Evolutionary conservation across 2,113 vertebrate species (phyloP).

Genomic region (Noctilio leporinus): DNA sequence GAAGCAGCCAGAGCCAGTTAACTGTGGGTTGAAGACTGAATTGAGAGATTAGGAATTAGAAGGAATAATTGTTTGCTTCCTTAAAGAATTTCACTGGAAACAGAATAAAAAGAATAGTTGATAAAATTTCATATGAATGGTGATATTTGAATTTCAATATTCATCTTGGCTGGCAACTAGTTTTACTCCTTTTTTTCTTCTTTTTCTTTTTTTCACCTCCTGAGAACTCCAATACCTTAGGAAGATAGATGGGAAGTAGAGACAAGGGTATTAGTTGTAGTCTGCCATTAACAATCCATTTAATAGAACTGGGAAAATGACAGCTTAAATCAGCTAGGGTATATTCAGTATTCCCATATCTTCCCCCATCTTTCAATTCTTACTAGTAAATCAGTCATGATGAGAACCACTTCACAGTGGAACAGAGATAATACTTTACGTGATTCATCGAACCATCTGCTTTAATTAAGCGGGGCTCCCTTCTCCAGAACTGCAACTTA

Average conservation of each 20-base stretch:
- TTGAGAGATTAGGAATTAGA: not conserved
- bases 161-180: not conserved
- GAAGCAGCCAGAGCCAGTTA: not conserved
- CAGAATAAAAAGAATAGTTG: not conserved
- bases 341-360: not conserved
- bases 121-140: not conserved
- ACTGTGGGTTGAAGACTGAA: not conserved
- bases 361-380: not conserved
- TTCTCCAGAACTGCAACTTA: not conserved
- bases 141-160: not conserved
- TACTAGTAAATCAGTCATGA: not conserved
- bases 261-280: not conserved
- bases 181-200: not conserved
- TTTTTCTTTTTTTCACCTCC: no score
- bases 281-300: not conserved
- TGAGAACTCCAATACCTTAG: not conserved
- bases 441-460: not conserved
- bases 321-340: not conserved
- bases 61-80: not conserved
- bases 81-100: not conserved
- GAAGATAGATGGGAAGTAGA: not conserved
- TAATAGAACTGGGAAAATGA: not conserved
- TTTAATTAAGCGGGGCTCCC: not conserved
- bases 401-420: not conserved
- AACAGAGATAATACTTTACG: not conserved